Conservation (phyloP, 2,888 invertebrate genomes). For the Ypsolopha sequella region DNA sequence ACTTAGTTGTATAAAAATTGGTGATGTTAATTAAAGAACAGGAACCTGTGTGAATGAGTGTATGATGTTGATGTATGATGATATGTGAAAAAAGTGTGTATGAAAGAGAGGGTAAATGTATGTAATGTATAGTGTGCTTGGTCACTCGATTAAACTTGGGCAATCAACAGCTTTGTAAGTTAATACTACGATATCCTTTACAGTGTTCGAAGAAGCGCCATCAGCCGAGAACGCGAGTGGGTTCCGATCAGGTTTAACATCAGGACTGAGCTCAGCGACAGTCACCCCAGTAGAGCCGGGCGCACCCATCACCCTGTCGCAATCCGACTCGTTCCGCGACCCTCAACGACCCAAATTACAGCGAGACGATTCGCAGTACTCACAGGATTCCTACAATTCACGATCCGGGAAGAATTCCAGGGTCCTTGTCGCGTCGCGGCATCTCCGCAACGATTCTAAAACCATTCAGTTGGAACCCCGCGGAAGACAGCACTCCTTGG, state of each 20-base stretch:
- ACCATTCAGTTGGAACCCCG: conserved; percentile 74
- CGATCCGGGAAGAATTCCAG: conserved; percentile 35
- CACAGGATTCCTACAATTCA: conserved; percentile 23
- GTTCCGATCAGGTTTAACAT: conserved; percentile 47
- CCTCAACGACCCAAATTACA: conserved; percentile 27
- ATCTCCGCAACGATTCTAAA: conserved; percentile 73
- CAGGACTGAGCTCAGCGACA: conserved; percentile 46
- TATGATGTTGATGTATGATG: too few relatives aligned
- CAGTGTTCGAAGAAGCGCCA: conserved; percentile 83
- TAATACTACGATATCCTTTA: conserved; percentile 9
- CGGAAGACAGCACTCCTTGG: conserved; percentile 50
- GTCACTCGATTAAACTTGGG: too few relatives aligned
- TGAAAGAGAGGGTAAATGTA: too few relatives aligned
- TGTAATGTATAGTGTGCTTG: too few relatives aligned
- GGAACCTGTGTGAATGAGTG: too few relatives aligned
- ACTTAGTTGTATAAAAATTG: too few relatives aligned
- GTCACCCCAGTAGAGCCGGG: conserved; percentile 43
- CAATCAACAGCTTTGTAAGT: too few relatives aligned
- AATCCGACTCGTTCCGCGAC: conserved; percentile 14
- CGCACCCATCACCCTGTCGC: conserved; percentile 13
- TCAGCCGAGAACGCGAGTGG: conserved; percentile 65
- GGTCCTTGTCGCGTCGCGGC: conserved; percentile 64
- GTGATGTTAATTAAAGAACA: too few relatives aligned
- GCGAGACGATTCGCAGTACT: conserved; percentile 56
- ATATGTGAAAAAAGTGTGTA: too few relatives aligned